Conservation (phyloP, 2,888 invertebrate species). For the Plemyria rubiginata region DNA sequence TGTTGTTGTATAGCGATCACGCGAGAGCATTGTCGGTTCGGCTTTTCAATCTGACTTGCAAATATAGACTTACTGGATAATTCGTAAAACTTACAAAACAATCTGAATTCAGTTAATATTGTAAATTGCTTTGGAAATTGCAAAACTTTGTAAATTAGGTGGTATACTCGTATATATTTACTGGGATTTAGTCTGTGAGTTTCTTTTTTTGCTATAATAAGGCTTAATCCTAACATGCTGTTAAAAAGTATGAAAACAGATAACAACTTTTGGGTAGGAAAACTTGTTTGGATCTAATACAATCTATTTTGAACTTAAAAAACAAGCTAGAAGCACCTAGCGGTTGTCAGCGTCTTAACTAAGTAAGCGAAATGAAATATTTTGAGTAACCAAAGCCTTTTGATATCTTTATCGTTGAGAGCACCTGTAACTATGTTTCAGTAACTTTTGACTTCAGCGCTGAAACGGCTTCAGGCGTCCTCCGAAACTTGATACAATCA, state of each 20-base stretch:
- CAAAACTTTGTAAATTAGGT: neutral
- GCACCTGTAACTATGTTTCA: conserved; percentile 47
- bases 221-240: too few species aligned
- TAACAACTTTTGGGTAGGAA: too few species aligned
- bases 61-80: conserved; percentile 9
- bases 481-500: conserved; percentile 11
- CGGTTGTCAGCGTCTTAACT: neutral
- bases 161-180: too few species aligned
- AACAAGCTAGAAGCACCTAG: too few species aligned
- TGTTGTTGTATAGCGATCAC: conserved; percentile 18
- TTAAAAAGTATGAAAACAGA: too few species aligned
- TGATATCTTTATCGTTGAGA: conserved; percentile 49
- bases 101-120: neutral
- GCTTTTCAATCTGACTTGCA: conserved; percentile 20
- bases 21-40: conserved; percentile 9
- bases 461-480: conserved; percentile 11
- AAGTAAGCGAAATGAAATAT: conserved; percentile 16
- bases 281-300: too few species aligned
- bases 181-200: too few species aligned
- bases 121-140: neutral
- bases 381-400: conserved; percentile 40
- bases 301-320: too few species aligned
- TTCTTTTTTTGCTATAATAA: too few species aligned
- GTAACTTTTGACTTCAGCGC: conserved; percentile 22
- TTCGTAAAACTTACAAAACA: conserved; percentile 8